Evolutionary conservation across 2,888 invertebrate species (phyloP).

Genomic region (Idaea biselata): DNA sequence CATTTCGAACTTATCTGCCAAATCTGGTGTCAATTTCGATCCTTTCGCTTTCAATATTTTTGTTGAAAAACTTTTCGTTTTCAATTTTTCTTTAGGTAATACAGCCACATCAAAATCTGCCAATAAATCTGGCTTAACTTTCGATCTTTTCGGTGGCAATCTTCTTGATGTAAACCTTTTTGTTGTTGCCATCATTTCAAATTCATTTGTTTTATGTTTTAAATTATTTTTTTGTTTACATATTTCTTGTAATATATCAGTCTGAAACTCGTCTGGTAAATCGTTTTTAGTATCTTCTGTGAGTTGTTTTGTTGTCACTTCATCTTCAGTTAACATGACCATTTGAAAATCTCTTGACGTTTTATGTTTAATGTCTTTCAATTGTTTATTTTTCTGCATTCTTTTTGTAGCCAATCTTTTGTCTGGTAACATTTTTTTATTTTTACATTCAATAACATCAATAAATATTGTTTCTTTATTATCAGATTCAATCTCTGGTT

Average conservation of each 20-base stretch:
- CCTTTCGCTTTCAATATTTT: neutral
- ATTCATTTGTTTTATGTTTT: neutral
- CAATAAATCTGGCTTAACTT: neutral
- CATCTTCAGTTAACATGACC: neutral
- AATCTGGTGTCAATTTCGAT: conserved; percentile 12
- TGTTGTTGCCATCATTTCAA: neutral
- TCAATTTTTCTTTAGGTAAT: neutral
- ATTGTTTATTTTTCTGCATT: conserved; percentile 5
- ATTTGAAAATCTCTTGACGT: conserved; percentile 8
- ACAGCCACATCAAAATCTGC: neutral
- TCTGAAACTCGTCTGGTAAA: neutral
- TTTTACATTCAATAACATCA: conserved; percentile 1
- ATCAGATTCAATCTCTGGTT: conserved; percentile 10
- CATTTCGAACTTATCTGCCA: conserved; percentile 40
- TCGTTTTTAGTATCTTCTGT: neutral
- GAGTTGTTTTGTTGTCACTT: neutral
- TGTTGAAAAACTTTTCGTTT: neutral
- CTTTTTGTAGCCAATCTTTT: conserved; percentile 5
- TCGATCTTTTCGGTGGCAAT: neutral
- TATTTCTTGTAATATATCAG: neutral
- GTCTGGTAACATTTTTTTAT: conserved; percentile 4
- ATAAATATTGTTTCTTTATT: conserved; percentile 10
- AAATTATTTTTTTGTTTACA: neutral
- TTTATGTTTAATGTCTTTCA: conserved; percentile 12
- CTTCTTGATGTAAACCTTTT: neutral